Conservation (phyloP, 1,140 invertebrate species). For the Rhizoglyphus robini region DNA sequence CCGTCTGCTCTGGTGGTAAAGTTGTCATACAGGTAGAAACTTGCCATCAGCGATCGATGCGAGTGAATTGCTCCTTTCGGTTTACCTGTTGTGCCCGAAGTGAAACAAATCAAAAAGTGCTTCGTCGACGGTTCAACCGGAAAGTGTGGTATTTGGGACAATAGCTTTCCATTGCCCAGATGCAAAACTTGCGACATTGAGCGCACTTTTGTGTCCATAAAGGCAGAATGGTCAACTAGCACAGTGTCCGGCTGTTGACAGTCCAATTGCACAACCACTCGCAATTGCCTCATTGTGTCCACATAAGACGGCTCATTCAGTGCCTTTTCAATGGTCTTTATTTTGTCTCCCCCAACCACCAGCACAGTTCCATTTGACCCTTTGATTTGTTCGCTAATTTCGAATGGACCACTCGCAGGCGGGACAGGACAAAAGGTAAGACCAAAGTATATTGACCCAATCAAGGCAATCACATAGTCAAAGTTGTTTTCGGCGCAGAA, state of each 20-base stretch:
- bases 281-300: background rate
- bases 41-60: constrained; percentile 26
- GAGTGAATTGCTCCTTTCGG: constrained; percentile 40
- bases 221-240: no score
- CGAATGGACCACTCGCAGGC: background rate
- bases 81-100: constrained; percentile 39
- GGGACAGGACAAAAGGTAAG: background rate
- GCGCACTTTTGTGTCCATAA: no score
- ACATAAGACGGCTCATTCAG: background rate
- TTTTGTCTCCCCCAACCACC: background rate
- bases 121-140: background rate
- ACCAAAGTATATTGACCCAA: background rate
- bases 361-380: background rate
- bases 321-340: background rate
- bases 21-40: background rate
- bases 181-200: no score
- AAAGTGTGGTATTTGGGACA: background rate
- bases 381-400: background rate
- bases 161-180: background rate
- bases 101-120: constrained; percentile 21
- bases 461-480: background rate
- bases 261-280: no score
- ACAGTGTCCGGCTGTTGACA: no score
- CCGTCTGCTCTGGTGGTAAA: background rate
- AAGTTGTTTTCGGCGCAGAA: background rate